Evolutionary conservation across 2,113 vertebrate genomes (phyloP), one percentile per base, ranked within the genome.

Genomic region (Oncorhynchus mykiss): DNA sequence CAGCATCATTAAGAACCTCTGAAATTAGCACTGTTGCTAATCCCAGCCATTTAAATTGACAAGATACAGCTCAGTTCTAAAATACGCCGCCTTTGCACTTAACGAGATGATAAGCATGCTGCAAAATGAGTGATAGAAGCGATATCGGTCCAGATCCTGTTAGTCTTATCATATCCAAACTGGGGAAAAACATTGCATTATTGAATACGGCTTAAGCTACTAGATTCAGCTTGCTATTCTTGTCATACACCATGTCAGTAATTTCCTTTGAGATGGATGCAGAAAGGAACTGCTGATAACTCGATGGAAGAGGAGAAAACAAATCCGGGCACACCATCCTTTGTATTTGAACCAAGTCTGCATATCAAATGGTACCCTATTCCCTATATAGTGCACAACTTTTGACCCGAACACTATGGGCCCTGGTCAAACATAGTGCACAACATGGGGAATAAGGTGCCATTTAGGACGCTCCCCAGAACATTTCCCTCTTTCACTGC

Each of bases 11-110:
- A 91, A 77, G 86, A 84, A 62, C 76, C 78, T 83, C 86, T 88
- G 71, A 88, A 88, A 93, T 91, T 77, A 81, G 91, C 88, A 86
- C 79, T 78, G 76, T 86, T 89, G 90, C 87, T 93, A 92, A 94
- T 94, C 92, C 93, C 79, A 57, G 67, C 82, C 85, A 88, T 92
- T 91, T 91, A 90, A 93, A 94, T 92, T 93, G 88, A 83, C 81
- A 84, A 18, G 85, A 88, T 82, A 73, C 73, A 74, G 74, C 78
- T 89, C 77, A 74, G 82, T 80, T 84, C 78, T 60, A 70, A 76
- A 79, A 67, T 79, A 71, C 5, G 16, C 73, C 54, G 71, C 81
- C 48, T 67, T 67, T 82, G 74, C 80, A 84, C 79, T 84, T 86
- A 86, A 81, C 72, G 59, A 75, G 75, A 71, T 75, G 84, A 91